Evolutionary conservation across 2,113 vertebrate genomes (phyloP).

Genomic region (Zosterops lateralis): DNA sequence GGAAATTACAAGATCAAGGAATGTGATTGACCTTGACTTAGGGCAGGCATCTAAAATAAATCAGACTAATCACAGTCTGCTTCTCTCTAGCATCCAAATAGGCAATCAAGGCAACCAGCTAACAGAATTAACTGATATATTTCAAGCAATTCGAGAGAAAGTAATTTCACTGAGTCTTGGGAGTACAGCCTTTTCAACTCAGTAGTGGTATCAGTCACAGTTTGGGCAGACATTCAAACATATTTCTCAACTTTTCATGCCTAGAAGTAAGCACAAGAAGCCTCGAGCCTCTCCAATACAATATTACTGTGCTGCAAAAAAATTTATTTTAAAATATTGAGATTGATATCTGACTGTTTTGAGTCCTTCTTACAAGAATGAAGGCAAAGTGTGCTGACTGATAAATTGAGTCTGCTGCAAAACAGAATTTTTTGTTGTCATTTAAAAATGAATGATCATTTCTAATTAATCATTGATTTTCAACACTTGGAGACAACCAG

Average conservation of each 20-base stretch:
- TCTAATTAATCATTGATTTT: background rate
- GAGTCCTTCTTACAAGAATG: background rate
- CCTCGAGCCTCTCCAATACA: background rate
- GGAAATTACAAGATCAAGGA: background rate
- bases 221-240: background rate
- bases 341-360: background rate
- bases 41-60: conserved; percentile 30
- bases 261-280: background rate
- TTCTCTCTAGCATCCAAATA: conserved; percentile 20
- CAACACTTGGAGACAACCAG: background rate
- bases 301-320: background rate
- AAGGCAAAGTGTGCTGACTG: background rate
- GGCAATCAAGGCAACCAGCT: conserved; percentile 45
- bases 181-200: background rate
- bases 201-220: background rate
- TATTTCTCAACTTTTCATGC: background rate
- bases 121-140: conserved; percentile 39
- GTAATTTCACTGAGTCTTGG: background rate
- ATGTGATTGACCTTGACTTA: conserved; percentile 48
- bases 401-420: background rate
- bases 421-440: background rate
- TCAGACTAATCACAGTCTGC: conserved; percentile 41
- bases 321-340: background rate
- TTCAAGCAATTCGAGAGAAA: conserved; percentile 16
- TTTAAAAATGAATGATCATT: background rate